Conservation (phyloP, 2,113 vertebrate genomes). For the Sciurus niger region DNA sequence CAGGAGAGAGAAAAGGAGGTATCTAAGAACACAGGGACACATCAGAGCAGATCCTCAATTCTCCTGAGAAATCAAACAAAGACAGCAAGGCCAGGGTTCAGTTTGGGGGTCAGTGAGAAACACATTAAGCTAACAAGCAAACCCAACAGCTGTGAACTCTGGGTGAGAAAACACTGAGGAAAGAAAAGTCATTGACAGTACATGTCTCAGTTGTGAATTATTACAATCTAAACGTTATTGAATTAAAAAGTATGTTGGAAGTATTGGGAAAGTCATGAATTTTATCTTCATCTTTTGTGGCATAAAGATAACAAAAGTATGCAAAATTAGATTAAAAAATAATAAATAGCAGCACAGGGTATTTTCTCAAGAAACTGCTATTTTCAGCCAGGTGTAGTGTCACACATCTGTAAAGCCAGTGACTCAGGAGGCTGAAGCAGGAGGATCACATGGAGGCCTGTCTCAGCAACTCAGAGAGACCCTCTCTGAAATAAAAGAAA, state of each 20-base stretch:
- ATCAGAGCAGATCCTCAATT: too few relatives aligned
- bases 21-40: not conserved
- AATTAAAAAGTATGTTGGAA: not conserved
- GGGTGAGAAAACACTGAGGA: slow-evolving; percentile 6
- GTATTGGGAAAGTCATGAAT: not conserved
- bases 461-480: too few relatives aligned
- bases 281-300: not conserved
- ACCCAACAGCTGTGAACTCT: not conserved
- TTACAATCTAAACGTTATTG: not conserved
- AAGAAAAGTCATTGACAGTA: slow-evolving; percentile 19
- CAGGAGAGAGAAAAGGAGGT: not conserved
- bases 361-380: not conserved
- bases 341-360: not conserved
- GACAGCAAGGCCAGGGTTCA: not conserved
- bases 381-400: not conserved
- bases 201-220: not conserved
- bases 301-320: not conserved
- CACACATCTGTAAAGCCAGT: too few relatives aligned
- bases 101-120: not conserved
- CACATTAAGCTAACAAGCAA: not conserved
- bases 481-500: too few relatives aligned
- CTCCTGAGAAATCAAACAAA: not conserved
- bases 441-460: too few relatives aligned
- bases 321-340: not conserved
- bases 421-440: too few relatives aligned